Percentiles rank a stretch among this genome's conserved stretches.
phyloP scores from a whole-genome alignment of 2,797 vertebrate genomes.

The Aeoliscus strigatus region DNA sequence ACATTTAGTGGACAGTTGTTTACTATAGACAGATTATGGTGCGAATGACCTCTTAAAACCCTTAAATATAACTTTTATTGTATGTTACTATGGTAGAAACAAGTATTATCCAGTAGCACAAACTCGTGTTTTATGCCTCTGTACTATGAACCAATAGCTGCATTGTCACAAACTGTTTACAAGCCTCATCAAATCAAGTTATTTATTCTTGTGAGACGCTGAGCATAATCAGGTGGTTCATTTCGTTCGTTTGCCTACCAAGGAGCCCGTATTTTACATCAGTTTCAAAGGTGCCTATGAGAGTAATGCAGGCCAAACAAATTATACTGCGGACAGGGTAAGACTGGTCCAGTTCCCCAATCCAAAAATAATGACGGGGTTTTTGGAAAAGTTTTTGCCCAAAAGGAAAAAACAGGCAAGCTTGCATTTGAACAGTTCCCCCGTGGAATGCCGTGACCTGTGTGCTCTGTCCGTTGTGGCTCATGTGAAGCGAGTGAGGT shows the following conservation, averaged over 20 bases:
- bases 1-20: slow-evolving; percentile 54
- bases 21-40: slow-evolving; percentile 33
- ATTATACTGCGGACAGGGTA: slow-evolving; percentile 35
- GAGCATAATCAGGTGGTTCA: background rate
- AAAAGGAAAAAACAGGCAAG: slow-evolving; percentile 65
- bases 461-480: slow-evolving; percentile 40
- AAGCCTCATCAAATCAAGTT: no score
- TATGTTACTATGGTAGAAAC: slow-evolving; percentile 1
- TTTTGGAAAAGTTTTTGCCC: slow-evolving; percentile 43
- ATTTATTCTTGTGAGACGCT: background rate
- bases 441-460: slow-evolving; percentile 47
- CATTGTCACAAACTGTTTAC: background rate
- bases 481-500: slow-evolving; percentile 21
- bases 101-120: slow-evolving; percentile 5
- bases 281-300: slow-evolving; percentile 17
- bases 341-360: slow-evolving; percentile 29
- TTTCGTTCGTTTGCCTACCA: background rate
- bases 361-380: slow-evolving; percentile 53
- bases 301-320: slow-evolving; percentile 44
- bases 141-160: background rate
- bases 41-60: slow-evolving; percentile 13
- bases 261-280: background rate
- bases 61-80: slow-evolving; percentile 1
- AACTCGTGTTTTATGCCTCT: background rate
- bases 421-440: slow-evolving; percentile 62